A percentile compares a stretch with the other conserved stretches of the same genome.
Evolutionary conservation across 2,888 invertebrate genomes (phyloP).

Genomic region (Amphiduros pacificus): DNA sequence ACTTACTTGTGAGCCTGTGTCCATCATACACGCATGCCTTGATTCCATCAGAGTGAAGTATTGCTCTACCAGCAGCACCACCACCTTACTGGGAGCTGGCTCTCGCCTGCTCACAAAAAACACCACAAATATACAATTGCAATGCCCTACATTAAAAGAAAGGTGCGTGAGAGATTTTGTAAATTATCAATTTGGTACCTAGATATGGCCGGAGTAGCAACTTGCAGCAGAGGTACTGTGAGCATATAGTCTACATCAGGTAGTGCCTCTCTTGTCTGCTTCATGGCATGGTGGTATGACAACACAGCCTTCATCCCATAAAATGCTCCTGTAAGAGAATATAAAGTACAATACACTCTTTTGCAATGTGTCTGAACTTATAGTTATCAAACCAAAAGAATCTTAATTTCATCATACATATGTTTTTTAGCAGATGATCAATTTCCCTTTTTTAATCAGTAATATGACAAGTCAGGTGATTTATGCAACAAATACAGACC

Average conservation of each 20-base stretch:
- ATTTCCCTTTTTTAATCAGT: background rate
- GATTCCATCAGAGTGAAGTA: constrained; percentile 49
- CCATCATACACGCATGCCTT: constrained; percentile 50
- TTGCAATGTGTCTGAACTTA: background rate
- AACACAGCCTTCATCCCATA: constrained; percentile 57
- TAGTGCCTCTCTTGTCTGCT: constrained; percentile 42
- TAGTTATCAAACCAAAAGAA: background rate
- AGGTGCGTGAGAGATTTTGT: background rate
- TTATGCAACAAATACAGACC: constrained; percentile 36
- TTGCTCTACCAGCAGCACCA: constrained; percentile 55
- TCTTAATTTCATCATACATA: background rate
- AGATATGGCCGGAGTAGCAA: constrained; percentile 42
- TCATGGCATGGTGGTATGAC: constrained; percentile 54
- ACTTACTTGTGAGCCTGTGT: constrained; percentile 47
- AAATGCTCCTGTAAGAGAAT: constrained; percentile 45
- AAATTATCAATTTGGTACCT: constrained; percentile 32
- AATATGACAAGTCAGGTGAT: constrained; percentile 1
- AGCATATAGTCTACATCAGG: constrained; percentile 52
- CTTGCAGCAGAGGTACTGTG: constrained; percentile 50
- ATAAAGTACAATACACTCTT: background rate
- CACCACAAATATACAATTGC: background rate
- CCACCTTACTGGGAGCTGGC: constrained; percentile 51
- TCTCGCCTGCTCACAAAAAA: constrained; percentile 37
- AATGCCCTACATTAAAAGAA: background rate
- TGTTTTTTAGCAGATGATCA: too few relatives aligned